A percentile compares a stretch with the other conserved stretches of the same genome.
phyloP scores from a whole-genome alignment of 2,888 invertebrate genomes.

The Diploptera punctata region DNA sequence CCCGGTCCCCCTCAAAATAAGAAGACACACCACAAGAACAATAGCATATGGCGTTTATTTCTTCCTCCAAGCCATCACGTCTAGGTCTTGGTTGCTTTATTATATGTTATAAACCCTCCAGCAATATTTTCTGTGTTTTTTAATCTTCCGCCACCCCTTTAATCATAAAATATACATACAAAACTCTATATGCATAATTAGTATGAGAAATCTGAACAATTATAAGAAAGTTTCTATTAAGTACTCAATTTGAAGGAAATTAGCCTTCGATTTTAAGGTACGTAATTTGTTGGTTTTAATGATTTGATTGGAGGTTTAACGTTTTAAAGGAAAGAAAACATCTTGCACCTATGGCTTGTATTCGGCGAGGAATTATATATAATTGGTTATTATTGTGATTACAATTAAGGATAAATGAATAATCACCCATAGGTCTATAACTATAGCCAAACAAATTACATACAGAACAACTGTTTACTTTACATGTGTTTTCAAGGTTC shows the following conservation, averaged over 20 bases:
- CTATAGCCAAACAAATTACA: too few species aligned
- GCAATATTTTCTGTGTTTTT: slow-evolving; percentile 17
- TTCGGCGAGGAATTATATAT: too few species aligned
- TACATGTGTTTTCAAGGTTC: too few species aligned
- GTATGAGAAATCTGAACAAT: too few species aligned
- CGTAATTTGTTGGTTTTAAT: neutral
- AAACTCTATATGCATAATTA: slow-evolving; percentile 1
- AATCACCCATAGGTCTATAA: too few species aligned
- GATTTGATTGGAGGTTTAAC: neutral
- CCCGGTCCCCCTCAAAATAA: neutral
- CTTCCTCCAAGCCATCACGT: slow-evolving; percentile 18
- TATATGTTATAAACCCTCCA: slow-evolving; percentile 4
- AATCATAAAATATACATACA: slow-evolving; percentile 22
- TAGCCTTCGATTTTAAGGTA: too few species aligned
- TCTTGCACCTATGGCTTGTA: neutral
- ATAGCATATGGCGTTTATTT: slow-evolving; percentile 14
- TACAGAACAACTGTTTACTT: too few species aligned
- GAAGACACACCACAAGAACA: too few species aligned
- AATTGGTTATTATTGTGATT: too few species aligned
- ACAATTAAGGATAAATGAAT: too few species aligned
- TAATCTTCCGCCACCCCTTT: slow-evolving; percentile 4
- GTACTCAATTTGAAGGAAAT: too few species aligned
- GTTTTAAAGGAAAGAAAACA: neutral
- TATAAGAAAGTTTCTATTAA: too few species aligned
- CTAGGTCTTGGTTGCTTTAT: neutral